A percentile compares a stretch with the other conserved stretches of the same genome.
Conservation (phyloP, 2,113 vertebrate genomes). For the Cacatua alba region DNA sequence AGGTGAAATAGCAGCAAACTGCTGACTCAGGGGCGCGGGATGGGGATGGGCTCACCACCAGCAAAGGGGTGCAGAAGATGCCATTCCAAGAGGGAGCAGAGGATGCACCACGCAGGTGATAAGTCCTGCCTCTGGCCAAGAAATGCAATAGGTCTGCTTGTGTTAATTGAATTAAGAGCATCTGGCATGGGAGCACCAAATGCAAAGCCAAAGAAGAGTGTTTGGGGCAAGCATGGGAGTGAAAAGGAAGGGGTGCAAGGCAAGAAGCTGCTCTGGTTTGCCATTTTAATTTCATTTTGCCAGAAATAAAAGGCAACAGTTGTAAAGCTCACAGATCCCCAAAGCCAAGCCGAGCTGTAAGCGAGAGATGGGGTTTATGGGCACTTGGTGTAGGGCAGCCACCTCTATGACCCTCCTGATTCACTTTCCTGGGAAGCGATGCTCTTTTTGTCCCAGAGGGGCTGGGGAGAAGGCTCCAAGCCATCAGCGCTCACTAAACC, state of each 20-base stretch:
- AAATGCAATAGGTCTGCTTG: not conserved
- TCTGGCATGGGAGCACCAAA: not conserved
- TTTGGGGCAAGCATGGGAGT: not conserved
- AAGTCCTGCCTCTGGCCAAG: not conserved
- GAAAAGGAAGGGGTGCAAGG: not conserved
- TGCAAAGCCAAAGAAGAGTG: not conserved
- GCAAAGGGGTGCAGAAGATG: not conserved
- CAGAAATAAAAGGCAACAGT: not conserved
- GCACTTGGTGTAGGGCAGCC: not conserved
- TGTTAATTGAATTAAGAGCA: not conserved
- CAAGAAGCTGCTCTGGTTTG: not conserved
- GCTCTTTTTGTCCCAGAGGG: not conserved
- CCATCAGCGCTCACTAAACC: not conserved
- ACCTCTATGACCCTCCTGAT: not conserved
- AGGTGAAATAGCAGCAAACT: slow-evolving; percentile 23
- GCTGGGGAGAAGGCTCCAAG: not conserved
- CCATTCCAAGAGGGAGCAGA: not conserved
- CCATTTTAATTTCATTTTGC: not conserved
- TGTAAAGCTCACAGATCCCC: not conserved
- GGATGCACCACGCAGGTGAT: accelerated
- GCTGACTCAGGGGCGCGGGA: slow-evolving; percentile 54
- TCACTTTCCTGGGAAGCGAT: not conserved
- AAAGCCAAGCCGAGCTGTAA: not conserved
- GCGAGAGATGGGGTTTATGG: not conserved
- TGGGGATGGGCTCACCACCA: accelerated